Percentiles rank a stretch among this genome's conserved stretches.
Conservation (phyloP, 2,888 invertebrate species). For the Bellardia pandia region DNA sequence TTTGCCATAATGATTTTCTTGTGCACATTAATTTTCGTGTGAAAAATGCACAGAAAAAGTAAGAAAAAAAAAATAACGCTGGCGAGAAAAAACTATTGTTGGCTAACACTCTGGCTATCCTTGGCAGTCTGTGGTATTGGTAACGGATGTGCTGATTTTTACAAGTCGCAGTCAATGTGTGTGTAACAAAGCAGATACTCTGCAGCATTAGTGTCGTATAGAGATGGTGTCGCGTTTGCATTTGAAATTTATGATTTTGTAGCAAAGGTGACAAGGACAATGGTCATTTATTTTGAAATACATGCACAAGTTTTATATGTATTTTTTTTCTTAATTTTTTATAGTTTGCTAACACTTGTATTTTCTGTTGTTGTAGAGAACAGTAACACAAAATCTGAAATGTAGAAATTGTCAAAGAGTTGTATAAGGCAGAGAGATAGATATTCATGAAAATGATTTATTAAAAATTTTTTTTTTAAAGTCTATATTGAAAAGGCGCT, state of each 20-base stretch:
- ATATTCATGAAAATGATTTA: background rate
- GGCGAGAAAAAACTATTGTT: conserved; percentile 67
- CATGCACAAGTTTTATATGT: conserved; percentile 53
- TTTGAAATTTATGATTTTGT: conserved; percentile 80
- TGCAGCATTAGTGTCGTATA: conserved; percentile 76
- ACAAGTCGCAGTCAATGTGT: conserved; percentile 67
- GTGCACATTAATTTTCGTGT: conserved; percentile 71
- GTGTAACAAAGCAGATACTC: conserved; percentile 37
- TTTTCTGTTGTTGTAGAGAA: background rate
- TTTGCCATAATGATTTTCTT: conserved; percentile 60
- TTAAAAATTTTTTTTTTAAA: background rate
- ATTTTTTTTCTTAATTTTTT: background rate
- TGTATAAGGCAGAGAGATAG: background rate
- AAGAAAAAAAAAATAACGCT: background rate
- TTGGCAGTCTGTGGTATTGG: conserved; percentile 60
- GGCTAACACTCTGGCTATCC: conserved; percentile 60
- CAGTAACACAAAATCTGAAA: conserved; percentile 20
- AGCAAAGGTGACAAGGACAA: conserved; percentile 74
- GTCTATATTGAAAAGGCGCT: no score
- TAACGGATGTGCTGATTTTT: conserved; percentile 73
- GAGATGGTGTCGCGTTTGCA: conserved; percentile 76
- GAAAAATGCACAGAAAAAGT: conserved; percentile 20
- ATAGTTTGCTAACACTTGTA: conserved; percentile 35
- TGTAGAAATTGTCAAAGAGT: conserved; percentile 39
- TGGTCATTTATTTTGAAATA: conserved; percentile 73